Conservation (phyloP, 2,888 invertebrate species). For the Brenthis hecate region DNA sequence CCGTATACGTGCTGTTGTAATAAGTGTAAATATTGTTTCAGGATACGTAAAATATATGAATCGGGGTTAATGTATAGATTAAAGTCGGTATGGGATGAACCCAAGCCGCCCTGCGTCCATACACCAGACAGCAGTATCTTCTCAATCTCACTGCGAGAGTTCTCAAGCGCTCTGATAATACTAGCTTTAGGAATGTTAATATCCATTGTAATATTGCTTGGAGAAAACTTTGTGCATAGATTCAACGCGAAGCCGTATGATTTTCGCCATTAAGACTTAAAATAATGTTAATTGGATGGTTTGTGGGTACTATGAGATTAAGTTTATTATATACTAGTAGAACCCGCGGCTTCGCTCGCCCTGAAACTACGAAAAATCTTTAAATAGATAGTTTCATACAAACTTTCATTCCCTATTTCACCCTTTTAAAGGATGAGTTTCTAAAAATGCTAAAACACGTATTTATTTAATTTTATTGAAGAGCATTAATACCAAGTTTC, state of each 20-base stretch:
- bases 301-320: too few species aligned
- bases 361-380: too few species aligned
- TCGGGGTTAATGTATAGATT: constrained; percentile 83
- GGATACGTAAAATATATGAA: constrained; percentile 82
- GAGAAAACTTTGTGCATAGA: constrained; percentile 54
- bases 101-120: constrained; percentile 82
- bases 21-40: constrained; percentile 51
- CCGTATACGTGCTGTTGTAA: not conserved
- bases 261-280: constrained; percentile 40
- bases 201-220: constrained; percentile 58
- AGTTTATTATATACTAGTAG: too few species aligned
- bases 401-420: too few species aligned
- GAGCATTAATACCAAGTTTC: too few species aligned
- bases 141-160: constrained; percentile 82
- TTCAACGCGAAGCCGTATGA: constrained; percentile 26
- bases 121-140: constrained; percentile 70
- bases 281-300: not conserved
- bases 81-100: constrained; percentile 81
- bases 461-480: too few species aligned
- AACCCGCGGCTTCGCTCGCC: too few species aligned
- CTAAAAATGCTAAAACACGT: too few species aligned
- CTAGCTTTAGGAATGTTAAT: constrained; percentile 73
- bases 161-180: constrained; percentile 80
- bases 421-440: too few species aligned
- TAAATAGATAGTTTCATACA: too few species aligned